These are phyloP conservation scores for Eutrigla gurnardus DNA, from an alignment of 2,797 vertebrate genomes.

Conservation along the genomic window DNA sequence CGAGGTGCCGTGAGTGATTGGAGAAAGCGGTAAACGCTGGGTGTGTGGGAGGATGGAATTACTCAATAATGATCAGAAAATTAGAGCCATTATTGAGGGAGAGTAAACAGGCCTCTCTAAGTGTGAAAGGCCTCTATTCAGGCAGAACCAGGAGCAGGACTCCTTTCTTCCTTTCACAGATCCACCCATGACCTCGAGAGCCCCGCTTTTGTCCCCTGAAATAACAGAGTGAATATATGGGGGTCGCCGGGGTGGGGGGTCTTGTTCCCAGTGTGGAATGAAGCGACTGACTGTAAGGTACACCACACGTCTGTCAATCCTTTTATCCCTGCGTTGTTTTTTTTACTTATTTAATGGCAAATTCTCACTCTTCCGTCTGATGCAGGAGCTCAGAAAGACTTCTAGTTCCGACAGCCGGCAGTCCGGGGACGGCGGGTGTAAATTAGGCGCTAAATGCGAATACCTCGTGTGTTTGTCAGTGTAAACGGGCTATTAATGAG, in stretches of 20 bases:
- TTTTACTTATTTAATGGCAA: constrained; percentile 2
- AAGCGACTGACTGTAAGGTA: constrained; percentile 47
- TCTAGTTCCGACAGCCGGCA: too few species aligned
- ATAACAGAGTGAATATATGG: constrained; percentile 79
- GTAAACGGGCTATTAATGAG: constrained; percentile 79
- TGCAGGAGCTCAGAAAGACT: neutral
- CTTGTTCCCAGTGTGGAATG: constrained; percentile 47
- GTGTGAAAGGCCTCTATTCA: constrained; percentile 87
- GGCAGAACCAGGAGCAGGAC: constrained; percentile 78
- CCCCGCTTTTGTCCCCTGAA: constrained; percentile 82
- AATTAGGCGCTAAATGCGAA: constrained; percentile 80
- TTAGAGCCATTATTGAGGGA: constrained; percentile 86
- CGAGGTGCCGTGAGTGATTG: constrained; percentile 66
- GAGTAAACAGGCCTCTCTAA: constrained; percentile 87
- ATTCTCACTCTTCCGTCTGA: neutral
- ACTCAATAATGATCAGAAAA: constrained; percentile 89
- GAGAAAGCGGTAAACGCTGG: constrained; percentile 70
- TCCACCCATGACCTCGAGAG: constrained; percentile 84
- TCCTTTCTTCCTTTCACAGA: constrained; percentile 81
- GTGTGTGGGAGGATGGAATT: constrained; percentile 80
- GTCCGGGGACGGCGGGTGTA: constrained; percentile 69
- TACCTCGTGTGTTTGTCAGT: constrained; percentile 75
- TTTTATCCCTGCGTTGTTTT: constrained; percentile 1
- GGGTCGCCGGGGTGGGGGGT: constrained; percentile 55
- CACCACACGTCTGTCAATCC: neutral